phyloP scores from a whole-genome alignment of 2,888 invertebrate species.

The Teinopalpus imperialis region DNA sequence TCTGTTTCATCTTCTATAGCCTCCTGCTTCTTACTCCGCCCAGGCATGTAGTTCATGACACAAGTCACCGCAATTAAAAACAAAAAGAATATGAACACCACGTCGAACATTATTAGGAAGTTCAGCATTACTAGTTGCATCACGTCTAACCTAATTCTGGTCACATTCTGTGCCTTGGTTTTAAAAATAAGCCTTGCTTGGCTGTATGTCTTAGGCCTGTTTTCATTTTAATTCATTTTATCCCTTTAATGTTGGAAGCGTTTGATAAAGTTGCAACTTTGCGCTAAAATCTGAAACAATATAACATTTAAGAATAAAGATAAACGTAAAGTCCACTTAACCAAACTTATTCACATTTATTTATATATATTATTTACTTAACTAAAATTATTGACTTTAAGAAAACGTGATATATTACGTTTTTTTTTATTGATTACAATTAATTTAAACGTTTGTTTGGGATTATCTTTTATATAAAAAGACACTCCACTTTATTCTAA shows the following conservation, averaged over 20 bases:
- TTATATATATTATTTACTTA: no score
- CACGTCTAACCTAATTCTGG: conserved; percentile 61
- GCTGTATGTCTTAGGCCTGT: conserved; percentile 3
- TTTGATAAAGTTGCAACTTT: not conserved
- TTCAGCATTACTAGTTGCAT: conserved; percentile 94
- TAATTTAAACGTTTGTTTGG: no score
- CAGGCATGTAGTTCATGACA: conserved; percentile 90
- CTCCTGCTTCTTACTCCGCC: conserved; percentile 71
- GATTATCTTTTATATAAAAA: no score
- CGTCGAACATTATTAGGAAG: conserved; percentile 93
- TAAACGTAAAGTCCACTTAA: no score
- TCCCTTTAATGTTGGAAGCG: not conserved
- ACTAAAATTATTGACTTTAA: no score
- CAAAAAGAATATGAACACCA: conserved; percentile 93
- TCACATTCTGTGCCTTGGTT: conserved; percentile 65
- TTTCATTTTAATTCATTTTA: conserved; percentile 22
- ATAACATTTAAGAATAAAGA: not conserved
- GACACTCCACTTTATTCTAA: no score
- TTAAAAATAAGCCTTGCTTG: conserved; percentile 7
- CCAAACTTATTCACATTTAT: no score
- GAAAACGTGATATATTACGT: no score
- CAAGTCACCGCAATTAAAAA: conserved; percentile 92
- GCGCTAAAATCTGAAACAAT: conserved; percentile 23
- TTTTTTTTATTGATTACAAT: no score
- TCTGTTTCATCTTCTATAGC: conserved; percentile 74